Conservation (phyloP, 2,797 vertebrate genomes). For the Dermochelys coriacea region DNA sequence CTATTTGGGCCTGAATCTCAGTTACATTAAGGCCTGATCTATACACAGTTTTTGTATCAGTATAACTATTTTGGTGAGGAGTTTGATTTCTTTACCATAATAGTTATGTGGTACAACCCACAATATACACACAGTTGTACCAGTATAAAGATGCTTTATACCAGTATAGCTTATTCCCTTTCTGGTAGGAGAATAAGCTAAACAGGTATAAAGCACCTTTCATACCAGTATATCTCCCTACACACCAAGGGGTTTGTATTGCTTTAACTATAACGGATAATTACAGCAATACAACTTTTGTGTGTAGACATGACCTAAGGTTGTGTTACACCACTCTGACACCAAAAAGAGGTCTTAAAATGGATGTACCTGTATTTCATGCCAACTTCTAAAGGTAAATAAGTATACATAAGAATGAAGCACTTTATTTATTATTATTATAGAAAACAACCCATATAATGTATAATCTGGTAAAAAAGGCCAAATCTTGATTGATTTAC, state of each 20-base stretch:
- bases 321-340: neutral
- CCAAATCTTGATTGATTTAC: neutral
- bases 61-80: neutral
- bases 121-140: neutral
- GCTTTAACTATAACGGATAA: neutral
- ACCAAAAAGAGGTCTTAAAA: neutral
- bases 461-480: neutral
- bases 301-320: neutral
- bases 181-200: neutral
- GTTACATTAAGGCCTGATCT: neutral
- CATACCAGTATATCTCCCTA: neutral
- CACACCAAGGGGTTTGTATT: neutral
- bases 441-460: neutral
- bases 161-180: neutral
- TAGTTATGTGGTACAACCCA: neutral
- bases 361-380: neutral
- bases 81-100: neutral
- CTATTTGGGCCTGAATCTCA: neutral
- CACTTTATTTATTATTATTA: neutral
- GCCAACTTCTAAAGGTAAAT: neutral
- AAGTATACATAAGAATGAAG: constrained; percentile 5
- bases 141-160: neutral
- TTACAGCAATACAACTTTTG: neutral
- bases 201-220: neutral
- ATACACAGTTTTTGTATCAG: neutral